phyloP scores from a whole-genome alignment of 92 coral and sea anemone species.

The Paragorgia papillata region DNA sequence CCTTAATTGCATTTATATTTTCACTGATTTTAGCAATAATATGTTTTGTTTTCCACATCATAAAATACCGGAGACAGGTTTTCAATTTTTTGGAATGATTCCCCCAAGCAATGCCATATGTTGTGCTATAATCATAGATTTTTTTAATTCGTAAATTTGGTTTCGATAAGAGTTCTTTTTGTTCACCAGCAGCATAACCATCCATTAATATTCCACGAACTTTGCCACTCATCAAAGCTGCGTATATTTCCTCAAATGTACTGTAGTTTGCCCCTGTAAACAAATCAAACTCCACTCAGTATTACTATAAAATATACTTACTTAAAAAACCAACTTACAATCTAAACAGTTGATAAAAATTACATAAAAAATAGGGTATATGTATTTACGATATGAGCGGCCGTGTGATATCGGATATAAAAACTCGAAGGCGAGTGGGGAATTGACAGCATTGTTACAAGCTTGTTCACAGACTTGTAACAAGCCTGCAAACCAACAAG shows the following conservation, averaged over 20 bases:
- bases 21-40: background rate
- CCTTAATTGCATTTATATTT: background rate
- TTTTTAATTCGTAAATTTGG: background rate
- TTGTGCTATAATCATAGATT: background rate
- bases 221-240: background rate
- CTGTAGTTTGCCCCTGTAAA: background rate
- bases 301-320: too few relatives aligned
- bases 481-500: too few relatives aligned
- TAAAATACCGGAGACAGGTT: background rate
- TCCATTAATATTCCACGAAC: background rate
- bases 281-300: background rate
- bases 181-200: conserved; percentile 7
- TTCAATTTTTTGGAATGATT: background rate
- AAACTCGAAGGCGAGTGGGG: too few relatives aligned
- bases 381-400: too few relatives aligned
- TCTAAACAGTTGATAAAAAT: too few relatives aligned
- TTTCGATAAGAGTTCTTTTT: background rate
- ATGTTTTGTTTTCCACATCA: background rate
- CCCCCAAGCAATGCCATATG: background rate
- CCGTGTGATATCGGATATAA: too few relatives aligned
- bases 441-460: too few relatives aligned
- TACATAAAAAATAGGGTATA: too few relatives aligned
- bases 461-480: too few relatives aligned
- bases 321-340: too few relatives aligned
- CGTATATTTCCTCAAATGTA: background rate